These are phyloP conservation scores for Coregonus clupeaformis DNA, from an alignment of 2,113 vertebrate genomes.

Conservation along the genomic window DNA sequence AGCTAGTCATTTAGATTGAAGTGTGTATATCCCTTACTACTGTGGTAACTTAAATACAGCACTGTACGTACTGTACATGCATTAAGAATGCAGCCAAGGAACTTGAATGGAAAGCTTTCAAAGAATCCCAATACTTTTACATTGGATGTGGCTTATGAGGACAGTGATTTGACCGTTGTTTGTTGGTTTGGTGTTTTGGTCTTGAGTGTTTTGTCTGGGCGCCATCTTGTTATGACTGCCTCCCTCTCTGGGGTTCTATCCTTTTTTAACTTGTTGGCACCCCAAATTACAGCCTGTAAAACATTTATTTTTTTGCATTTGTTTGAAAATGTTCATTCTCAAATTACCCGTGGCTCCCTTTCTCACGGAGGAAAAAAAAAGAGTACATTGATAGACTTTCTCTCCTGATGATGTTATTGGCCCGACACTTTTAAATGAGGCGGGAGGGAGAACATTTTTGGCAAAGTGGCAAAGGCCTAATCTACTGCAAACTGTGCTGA, in stretches of 20 bases:
- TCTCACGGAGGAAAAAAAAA: conserved; percentile 29
- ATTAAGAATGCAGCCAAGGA: conserved; percentile 63
- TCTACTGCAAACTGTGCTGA: conserved; percentile 65
- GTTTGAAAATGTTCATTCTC: conserved; percentile 52
- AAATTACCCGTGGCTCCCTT: conserved; percentile 51
- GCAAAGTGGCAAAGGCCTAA: conserved; percentile 62
- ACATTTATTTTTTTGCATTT: conserved; percentile 17
- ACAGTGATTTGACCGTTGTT: conserved; percentile 71
- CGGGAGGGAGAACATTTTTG: conserved; percentile 49
- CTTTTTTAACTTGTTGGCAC: conserved; percentile 49
- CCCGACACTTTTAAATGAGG: conserved; percentile 47
- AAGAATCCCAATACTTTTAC: conserved; percentile 41
- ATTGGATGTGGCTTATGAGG: conserved; percentile 52
- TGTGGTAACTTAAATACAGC: too few relatives aligned
- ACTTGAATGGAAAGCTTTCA: conserved; percentile 51
- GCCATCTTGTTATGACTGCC: conserved; percentile 70
- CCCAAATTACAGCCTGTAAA: conserved; percentile 58
- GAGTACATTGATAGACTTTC: conserved; percentile 48
- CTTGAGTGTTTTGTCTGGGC: conserved; percentile 71
- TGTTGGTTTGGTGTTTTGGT: conserved; percentile 59
- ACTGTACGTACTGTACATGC: conserved; percentile 35
- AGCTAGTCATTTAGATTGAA: too few relatives aligned
- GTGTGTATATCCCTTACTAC: too few relatives aligned
- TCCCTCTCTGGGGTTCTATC: conserved; percentile 46
- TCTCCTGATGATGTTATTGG: conserved; percentile 40